Percentiles rank a stretch among this genome's conserved stretches.
These are phyloP conservation scores for Panonychus citri DNA, from an alignment of 1,140 invertebrate genomes.

Conservation along the genomic window DNA sequence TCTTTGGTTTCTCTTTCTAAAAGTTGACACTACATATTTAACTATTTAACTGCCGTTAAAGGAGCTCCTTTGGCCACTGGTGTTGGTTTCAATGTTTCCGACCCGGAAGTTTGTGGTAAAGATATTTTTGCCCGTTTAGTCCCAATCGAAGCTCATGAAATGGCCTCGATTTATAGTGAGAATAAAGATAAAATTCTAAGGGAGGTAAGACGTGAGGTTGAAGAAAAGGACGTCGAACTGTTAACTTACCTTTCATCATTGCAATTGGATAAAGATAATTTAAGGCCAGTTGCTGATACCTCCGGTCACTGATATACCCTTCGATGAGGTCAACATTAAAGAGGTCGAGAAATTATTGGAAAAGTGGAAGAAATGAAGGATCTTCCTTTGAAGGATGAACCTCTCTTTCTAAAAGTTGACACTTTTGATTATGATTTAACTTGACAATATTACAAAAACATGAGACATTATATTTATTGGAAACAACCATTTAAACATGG, in stretches of 20 bases:
- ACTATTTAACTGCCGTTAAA: constrained; percentile 62
- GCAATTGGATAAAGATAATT: constrained; percentile 45
- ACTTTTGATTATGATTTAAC: too few species aligned
- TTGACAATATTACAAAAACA: constrained; percentile 46
- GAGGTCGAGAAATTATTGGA: constrained; percentile 42
- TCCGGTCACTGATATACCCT: constrained; percentile 19
- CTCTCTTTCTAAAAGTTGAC: too few species aligned
- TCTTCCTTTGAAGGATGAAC: constrained; percentile 48
- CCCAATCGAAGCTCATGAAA: constrained; percentile 84
- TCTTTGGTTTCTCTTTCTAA: too few species aligned
- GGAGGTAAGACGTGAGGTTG: constrained; percentile 45
- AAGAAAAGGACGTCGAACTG: constrained; percentile 63
- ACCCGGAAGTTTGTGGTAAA: constrained; percentile 65
- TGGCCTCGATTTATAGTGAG: constrained; percentile 63
- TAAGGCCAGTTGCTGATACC: constrained; percentile 17
- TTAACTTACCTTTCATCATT: constrained; percentile 56
- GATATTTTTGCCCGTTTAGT: constrained; percentile 80
- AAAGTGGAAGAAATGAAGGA: constrained; percentile 87
- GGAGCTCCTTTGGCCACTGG: constrained; percentile 75
- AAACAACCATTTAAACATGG: constrained; percentile 75
- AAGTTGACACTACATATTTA: too few species aligned
- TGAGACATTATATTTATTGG: constrained; percentile 68
- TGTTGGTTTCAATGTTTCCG: constrained; percentile 63
- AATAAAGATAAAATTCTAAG: constrained; percentile 79
- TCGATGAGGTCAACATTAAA: constrained; percentile 33